Percentiles rank a stretch among this genome's conserved stretches.
phyloP scores from a whole-genome alignment of 2,113 vertebrate species.

The Myotis yumanensis region DNA sequence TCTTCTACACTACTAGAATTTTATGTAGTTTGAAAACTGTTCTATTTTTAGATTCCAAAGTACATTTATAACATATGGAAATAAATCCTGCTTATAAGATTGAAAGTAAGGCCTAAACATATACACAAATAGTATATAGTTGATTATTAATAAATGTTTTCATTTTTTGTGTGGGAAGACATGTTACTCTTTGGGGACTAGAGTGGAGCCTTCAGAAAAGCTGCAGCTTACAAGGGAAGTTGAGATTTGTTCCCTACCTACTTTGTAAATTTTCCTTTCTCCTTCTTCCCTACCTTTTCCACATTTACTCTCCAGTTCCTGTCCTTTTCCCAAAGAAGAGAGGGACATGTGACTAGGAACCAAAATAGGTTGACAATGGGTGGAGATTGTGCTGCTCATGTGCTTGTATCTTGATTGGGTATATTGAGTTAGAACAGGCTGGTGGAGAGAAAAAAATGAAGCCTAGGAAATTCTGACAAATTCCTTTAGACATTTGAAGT shows the following conservation, averaged over 20 bases:
- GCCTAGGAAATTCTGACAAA: background rate
- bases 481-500: background rate
- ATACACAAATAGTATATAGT: background rate
- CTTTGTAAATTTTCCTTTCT: background rate
- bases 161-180: background rate
- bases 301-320: background rate
- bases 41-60: background rate
- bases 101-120: background rate
- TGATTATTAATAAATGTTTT: background rate
- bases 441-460: background rate
- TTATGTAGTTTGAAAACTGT: background rate
- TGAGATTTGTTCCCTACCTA: background rate
- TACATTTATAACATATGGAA: background rate
- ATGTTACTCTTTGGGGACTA: background rate
- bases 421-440: background rate
- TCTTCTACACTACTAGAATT: background rate
- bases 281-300: background rate
- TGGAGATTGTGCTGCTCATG: background rate
- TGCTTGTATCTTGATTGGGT: background rate
- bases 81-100: background rate
- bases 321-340: background rate
- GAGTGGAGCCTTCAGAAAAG: background rate
- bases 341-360: background rate
- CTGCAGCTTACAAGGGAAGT: no score
- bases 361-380: background rate